Evolutionary conservation across 2,797 vertebrate genomes (phyloP), one percentile per base, ranked within the genome.

Genomic region (Oryzias dopingdopingensis): DNA sequence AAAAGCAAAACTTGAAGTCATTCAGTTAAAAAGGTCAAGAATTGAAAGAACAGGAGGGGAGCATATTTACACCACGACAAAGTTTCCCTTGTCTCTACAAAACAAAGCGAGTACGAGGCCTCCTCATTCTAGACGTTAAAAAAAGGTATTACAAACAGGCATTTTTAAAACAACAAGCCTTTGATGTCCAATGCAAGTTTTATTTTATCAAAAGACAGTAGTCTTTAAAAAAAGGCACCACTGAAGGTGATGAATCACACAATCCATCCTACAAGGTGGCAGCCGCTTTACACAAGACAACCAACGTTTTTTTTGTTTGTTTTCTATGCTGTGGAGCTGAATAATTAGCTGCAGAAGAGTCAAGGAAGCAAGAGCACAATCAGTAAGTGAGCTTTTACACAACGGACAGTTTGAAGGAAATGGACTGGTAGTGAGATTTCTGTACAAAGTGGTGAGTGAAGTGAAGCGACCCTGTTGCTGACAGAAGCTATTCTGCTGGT

Each of bases 191-290:
- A 51, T 70, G 77, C 78, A 15, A 42, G 14, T 65, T 77, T 59
- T 59, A 52, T 62, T 60, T 77, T 82, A 87, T 86, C 79, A 87
- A 89, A 86, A 83, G 67, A 86, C 80, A 44, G 43, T 46, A 58
- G 62, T 75, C 72, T 67, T 37, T 57, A 56, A 15, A 50, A 44
- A 90, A 89, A 92, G 89, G 90, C 90, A 91, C 89, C 88, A 87
- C 76, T 84, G 74, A 82, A 80, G 84, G 88, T 74, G 86, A 89
- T 78, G 75, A 78, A 72, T 40, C 64, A 76, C 76, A 78, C 74
- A 71, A 53, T 62, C 77, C 70, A 70, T 77, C 56, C 64, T 64
- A 74, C 48, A 75, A 69, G 81, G 80, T 67, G 79, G 80, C 24
- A 57, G 67, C 58, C 55, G 32, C 73, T 66, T 79, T 62, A 82